These are phyloP conservation scores for Gavia stellata DNA, from an alignment of 2,113 vertebrate genomes.

Conservation along the genomic window DNA sequence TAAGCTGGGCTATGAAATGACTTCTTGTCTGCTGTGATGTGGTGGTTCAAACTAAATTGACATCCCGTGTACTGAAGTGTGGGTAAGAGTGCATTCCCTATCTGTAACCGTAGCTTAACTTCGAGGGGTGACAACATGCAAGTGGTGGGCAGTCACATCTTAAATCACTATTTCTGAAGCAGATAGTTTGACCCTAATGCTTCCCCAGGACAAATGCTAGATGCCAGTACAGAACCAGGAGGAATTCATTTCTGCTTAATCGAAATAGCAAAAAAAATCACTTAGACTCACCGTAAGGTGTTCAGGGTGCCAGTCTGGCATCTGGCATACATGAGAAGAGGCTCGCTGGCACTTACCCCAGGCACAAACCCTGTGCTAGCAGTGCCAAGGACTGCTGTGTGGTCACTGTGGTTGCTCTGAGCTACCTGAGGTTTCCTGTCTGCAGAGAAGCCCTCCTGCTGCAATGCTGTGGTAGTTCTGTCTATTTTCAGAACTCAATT, in stretches of 20 bases:
- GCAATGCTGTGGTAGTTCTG: not conserved
- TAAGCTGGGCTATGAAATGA: not conserved
- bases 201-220: not conserved
- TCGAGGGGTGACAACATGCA: not conserved
- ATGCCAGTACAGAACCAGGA: not conserved
- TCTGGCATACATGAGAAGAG: not conserved
- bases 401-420: not conserved
- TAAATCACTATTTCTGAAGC: not conserved
- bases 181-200: not conserved
- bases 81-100: not conserved
- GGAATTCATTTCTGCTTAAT: not conserved
- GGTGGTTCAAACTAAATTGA: not conserved
- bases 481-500: not conserved
- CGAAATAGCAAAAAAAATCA: not conserved
- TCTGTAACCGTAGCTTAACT: not conserved
- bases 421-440: not conserved
- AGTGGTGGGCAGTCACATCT: not conserved
- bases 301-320: not conserved
- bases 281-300: not conserved
- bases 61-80: not conserved
- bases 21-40: not conserved
- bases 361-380: not conserved
- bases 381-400: not conserved
- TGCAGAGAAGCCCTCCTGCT: not conserved
- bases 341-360: not conserved